phyloP scores from a whole-genome alignment of 2,797 vertebrate genomes.

The Intellagama lesueurii region DNA sequence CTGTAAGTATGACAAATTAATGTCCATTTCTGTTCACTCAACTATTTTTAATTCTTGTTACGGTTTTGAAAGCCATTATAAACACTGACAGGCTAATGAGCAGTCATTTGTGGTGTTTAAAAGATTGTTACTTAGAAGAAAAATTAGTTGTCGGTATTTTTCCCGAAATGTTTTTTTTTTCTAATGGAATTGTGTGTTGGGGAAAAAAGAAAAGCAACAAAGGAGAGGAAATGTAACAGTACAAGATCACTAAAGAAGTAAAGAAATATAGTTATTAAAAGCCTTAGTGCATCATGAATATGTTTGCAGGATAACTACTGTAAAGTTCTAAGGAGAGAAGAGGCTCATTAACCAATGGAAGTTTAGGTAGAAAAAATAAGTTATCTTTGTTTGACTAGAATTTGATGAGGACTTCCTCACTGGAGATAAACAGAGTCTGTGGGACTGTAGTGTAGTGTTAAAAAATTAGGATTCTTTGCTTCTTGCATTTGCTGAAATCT shows the following conservation, averaged over 20 bases:
- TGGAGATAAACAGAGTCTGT: neutral
- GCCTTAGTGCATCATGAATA: neutral
- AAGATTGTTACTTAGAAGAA: constrained; percentile 61
- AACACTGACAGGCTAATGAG: constrained; percentile 73
- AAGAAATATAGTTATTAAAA: neutral
- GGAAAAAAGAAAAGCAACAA: neutral
- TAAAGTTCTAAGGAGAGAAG: neutral
- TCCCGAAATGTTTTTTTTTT: neutral
- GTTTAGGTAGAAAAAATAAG: neutral
- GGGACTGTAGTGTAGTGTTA: neutral
- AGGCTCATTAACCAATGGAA: neutral
- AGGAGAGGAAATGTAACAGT: neutral
- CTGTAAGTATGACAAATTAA: constrained; percentile 74
- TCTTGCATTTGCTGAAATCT: neutral
- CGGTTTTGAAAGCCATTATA: constrained; percentile 74
- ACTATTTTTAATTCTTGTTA: constrained; percentile 76
- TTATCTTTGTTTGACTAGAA: neutral
- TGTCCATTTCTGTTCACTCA: constrained; percentile 73
- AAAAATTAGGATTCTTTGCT: neutral
- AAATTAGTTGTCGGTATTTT: constrained; percentile 47
- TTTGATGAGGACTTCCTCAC: neutral
- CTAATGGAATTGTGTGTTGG: neutral
- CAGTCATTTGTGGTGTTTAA: constrained; percentile 69
- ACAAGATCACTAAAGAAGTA: neutral
- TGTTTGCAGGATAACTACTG: neutral